Percentiles rank a stretch among this genome's conserved stretches.
Evolutionary conservation across 2,797 vertebrate species (phyloP).

Genomic region (Cyclura pinguis): DNA sequence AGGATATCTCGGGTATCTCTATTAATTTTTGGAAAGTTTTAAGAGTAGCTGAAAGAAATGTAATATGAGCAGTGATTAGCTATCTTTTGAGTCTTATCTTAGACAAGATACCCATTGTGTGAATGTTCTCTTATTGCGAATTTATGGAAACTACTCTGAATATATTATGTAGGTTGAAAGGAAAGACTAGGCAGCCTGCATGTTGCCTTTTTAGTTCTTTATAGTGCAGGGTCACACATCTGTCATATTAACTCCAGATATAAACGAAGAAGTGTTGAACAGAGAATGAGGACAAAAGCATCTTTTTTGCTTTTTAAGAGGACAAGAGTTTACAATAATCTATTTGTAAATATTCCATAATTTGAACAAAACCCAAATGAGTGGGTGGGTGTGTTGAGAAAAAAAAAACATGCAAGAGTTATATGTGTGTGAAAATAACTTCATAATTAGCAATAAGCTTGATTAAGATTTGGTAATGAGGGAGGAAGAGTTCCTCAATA

Average conservation of each 20-base stretch:
- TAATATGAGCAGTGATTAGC: conserved; percentile 35
- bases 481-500: neutral
- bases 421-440: neutral
- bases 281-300: conserved; percentile 8
- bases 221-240: neutral
- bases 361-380: neutral
- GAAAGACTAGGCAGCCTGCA: neutral
- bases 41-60: neutral
- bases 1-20: conserved; percentile 10
- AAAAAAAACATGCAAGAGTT: too few species aligned
- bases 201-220: conserved; percentile 23
- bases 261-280: conserved; percentile 10
- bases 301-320: conserved; percentile 36
- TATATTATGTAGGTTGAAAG: conserved; percentile 32
- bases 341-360: conserved; percentile 34
- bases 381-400: too few species aligned
- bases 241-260: conserved; percentile 6
- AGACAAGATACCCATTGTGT: conserved; percentile 37
- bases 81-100: conserved; percentile 30
- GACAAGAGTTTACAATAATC: conserved; percentile 3
- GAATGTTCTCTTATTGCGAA: conserved; percentile 18
- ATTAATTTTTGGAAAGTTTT: conserved; percentile 16
- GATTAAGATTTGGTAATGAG: neutral
- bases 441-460: neutral
- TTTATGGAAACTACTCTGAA: conserved; percentile 31